Base-by-base conservation (phyloP, 2,888 invertebrate species). In the Drosophila antonietae region DNA sequence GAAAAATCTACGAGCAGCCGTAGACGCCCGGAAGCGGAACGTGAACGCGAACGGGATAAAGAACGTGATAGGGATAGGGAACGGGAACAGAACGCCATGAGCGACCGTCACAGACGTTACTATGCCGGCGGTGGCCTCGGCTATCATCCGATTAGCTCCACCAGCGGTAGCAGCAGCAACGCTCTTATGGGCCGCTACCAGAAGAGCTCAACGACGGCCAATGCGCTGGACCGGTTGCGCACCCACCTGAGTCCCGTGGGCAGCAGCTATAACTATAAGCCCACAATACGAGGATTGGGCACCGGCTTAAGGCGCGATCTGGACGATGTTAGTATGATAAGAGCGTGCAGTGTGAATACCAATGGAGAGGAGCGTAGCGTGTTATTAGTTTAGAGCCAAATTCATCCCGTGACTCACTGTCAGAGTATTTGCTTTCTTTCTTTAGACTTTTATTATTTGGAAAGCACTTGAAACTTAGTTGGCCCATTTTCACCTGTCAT, bases 221-320 rank as follows among this genome's bases (percentile, higher is more conserved):
- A 91, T 61, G 91, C 93, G 31, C 81, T 93, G 62, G 93, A 92
- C 90, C 91, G 93, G 57, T 80, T 93, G 70, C 90, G 92, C 63
- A 91, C 91, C 65, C 92, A 93, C 83, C 78, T 93, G 35, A 93
- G 92, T 78, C 93, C 93, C 47, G 91, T 93, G 37, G 88, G 92
- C 44, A 20, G 59, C 12, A 86, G 92, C 31, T 93, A 93, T 33
- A 51, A 51, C 83, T 93, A 93, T 76, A 93, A 93, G 80, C 92
- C 93, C 14, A 68, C 92, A 58, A 91, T 92, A 83, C 90, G 92
- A 35, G 91, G 92, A 37, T 89, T 93, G 75, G 91, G 88, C 23
- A 35, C 47, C 47, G 85, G 89, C 68, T 90, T 91, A 12, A 91
- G 93, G 47, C 85, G 89, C 7, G 89, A 89, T 33, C 70, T 75